Percentiles rank a stretch among this genome's conserved stretches.
phyloP scores from a whole-genome alignment of 2,888 invertebrate genomes.

The Machimus atricapillus region DNA sequence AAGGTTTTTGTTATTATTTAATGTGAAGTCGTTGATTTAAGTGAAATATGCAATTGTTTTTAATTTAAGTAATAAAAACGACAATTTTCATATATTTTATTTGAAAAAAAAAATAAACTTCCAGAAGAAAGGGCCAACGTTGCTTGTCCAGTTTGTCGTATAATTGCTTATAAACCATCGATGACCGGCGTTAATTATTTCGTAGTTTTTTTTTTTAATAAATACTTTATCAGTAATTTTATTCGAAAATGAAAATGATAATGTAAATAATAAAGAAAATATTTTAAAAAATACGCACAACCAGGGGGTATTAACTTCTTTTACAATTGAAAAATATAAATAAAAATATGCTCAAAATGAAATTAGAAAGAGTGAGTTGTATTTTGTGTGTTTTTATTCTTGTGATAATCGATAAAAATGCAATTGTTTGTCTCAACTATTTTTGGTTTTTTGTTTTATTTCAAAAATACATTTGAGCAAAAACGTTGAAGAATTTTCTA shows the following conservation, averaged over 20 bases:
- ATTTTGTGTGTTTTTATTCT: no score
- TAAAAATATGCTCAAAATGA: neutral
- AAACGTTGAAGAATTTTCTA: neutral
- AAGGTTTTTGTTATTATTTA: no score
- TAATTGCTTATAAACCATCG: neutral
- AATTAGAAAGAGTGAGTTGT: neutral
- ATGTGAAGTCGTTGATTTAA: no score
- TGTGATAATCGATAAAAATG: no score
- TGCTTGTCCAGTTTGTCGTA: neutral
- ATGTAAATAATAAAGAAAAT: neutral
- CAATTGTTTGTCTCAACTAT: no score
- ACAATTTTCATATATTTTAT: no score
- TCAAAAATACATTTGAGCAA: neutral
- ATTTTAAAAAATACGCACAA: neutral
- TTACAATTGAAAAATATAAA: neutral
- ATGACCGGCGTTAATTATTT: neutral
- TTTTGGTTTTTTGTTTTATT: neutral
- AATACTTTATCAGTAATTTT: neutral
- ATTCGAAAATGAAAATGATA: neutral
- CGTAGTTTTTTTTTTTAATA: neutral
- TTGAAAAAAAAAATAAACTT: no score
- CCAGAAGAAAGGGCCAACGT: no score
- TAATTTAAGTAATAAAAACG: no score
- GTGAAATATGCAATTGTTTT: no score
- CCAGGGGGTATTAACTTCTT: conserved; percentile 31